These are phyloP conservation scores for Leucophenga maculata DNA, from an alignment of 2,888 invertebrate genomes.

Conservation along the genomic window DNA sequence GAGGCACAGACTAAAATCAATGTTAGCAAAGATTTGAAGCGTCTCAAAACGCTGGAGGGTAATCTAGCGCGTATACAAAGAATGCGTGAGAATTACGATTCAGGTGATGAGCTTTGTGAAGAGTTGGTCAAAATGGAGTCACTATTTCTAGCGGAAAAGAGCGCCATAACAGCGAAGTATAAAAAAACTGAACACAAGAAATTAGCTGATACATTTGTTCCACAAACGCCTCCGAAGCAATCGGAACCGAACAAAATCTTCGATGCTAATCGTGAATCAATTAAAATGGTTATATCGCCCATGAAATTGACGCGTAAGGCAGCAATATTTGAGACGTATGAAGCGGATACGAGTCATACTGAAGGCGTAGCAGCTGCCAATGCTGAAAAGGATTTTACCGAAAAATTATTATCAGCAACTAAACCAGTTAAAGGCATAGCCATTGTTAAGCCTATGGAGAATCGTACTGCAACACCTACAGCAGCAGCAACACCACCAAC, in stretches of 20 bases:
- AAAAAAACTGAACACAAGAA: conserved; percentile 61
- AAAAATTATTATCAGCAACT: conserved; percentile 45
- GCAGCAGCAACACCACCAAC: conserved; percentile 13
- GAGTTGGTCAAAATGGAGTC: conserved; percentile 69
- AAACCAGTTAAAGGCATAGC: conserved; percentile 67
- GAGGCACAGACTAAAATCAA: conserved; percentile 42
- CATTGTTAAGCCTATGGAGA: conserved; percentile 69
- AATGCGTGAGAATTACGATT: conserved; percentile 69
- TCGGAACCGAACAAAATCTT: conserved; percentile 63
- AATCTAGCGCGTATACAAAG: conserved; percentile 68
- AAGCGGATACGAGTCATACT: conserved; percentile 34
- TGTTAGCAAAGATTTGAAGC: conserved; percentile 67
- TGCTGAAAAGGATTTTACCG: conserved; percentile 55
- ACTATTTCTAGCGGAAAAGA: conserved; percentile 65
- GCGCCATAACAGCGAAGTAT: conserved; percentile 67
- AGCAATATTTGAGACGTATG: conserved; percentile 56
- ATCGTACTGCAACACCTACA: conserved; percentile 35
- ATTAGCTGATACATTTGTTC: no score
- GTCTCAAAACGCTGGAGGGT: conserved; percentile 66
- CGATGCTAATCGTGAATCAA: conserved; percentile 68
- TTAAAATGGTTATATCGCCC: conserved; percentile 69
- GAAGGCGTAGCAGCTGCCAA: conserved; percentile 35
- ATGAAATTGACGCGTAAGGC: conserved; percentile 63
- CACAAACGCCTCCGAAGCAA: background rate
- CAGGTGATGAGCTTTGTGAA: conserved; percentile 68